Percentiles rank a stretch among this genome's conserved stretches.
Evolutionary conservation across 2,888 invertebrate species (phyloP).

Genomic region (Cephus pulcher): DNA sequence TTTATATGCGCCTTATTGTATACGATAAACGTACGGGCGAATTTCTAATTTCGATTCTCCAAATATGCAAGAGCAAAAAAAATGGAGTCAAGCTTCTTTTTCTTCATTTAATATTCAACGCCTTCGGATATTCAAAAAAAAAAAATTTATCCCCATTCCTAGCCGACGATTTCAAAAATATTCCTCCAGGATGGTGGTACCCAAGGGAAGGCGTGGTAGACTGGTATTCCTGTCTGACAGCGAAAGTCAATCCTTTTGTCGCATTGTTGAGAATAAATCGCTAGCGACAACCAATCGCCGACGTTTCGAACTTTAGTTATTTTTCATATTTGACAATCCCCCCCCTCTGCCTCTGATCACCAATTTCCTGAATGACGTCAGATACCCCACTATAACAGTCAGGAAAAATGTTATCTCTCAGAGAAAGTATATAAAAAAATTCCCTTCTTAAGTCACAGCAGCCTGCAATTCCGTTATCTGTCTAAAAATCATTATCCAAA

Average conservation of each 20-base stretch:
- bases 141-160: not conserved
- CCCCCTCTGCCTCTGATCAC: not conserved
- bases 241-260: constrained; percentile 3
- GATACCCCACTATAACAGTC: not conserved
- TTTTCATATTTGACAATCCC: not conserved
- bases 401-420: not conserved
- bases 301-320: not conserved
- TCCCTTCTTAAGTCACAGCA: not conserved
- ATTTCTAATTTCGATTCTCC: not conserved
- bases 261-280: constrained; percentile 5
- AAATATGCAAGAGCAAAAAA: not conserved
- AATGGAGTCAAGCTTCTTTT: not conserved
- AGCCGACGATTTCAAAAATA: not conserved
- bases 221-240: not conserved
- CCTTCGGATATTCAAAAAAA: not conserved
- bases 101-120: not conserved
- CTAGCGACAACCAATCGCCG: not conserved
- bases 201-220: not conserved
- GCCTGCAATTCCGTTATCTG: not conserved
- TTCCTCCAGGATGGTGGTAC: not conserved
- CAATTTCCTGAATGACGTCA: not conserved
- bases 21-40: not conserved
- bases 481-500: not conserved
- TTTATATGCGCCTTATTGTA: not conserved
- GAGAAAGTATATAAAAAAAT: not conserved